phyloP scores from a whole-genome alignment of 2,113 vertebrate genomes.

The Pristiophorus japonicus region DNA sequence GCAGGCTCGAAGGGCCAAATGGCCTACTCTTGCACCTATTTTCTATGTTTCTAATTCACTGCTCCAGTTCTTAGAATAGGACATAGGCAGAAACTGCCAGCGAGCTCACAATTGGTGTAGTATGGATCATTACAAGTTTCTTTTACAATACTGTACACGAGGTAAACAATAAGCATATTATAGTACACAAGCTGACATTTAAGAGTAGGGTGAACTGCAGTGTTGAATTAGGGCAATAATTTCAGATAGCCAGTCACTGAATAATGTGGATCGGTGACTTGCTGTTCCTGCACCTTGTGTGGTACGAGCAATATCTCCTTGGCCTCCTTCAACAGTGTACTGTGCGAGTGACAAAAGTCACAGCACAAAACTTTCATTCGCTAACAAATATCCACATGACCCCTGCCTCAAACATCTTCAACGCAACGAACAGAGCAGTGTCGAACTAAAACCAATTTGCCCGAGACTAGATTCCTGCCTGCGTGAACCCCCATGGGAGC shows the following conservation, averaged over 20 bases:
- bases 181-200: neutral
- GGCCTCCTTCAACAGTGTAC: neutral
- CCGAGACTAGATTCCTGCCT: neutral
- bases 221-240: neutral
- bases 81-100: neutral
- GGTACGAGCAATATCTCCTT: neutral
- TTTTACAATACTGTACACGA: neutral
- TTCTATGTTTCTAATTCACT: no score
- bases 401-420: neutral
- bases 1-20: no score
- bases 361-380: neutral
- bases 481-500: neutral
- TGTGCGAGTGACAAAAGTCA: neutral
- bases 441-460: neutral
- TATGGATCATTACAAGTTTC: neutral
- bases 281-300: neutral
- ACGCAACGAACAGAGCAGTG: neutral
- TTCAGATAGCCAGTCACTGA: neutral
- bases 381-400: neutral
- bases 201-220: neutral
- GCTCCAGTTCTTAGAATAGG: neutral
- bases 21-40: no score
- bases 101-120: neutral
- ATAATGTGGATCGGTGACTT: neutral
- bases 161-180: neutral